These are phyloP conservation scores for Bicyclus anynana DNA, from an alignment of 1,140 invertebrate genomes.

Conservation along the genomic window DNA sequence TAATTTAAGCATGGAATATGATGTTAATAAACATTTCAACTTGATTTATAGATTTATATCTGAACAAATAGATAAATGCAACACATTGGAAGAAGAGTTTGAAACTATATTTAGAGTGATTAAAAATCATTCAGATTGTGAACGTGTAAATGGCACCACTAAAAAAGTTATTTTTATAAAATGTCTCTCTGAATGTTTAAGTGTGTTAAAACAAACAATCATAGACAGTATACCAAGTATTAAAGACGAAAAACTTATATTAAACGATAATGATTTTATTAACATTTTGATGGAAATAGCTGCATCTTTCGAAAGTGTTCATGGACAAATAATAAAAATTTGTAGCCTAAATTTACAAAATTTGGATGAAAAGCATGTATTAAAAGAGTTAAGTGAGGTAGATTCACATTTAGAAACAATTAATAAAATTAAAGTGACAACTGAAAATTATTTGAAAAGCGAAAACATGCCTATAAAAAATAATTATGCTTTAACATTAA, in stretches of 20 bases:
- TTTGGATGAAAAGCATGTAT: background rate
- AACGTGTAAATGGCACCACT: constrained; percentile 39
- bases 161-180: constrained; percentile 53
- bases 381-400: background rate
- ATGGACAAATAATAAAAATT: background rate
- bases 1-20: background rate
- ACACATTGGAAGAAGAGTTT: background rate
- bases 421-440: background rate
- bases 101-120: constrained; percentile 21
- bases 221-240: no score
- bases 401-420: background rate
- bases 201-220: constrained; percentile 33
- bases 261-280: background rate
- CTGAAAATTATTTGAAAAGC: background rate
- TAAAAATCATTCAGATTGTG: constrained; percentile 41
- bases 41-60: background rate
- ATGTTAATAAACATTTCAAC: background rate
- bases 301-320: background rate
- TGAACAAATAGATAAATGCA: background rate
- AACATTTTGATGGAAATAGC: background rate
- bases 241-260: background rate
- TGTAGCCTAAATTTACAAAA: background rate
- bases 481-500: background rate
- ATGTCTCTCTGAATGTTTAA: constrained; percentile 53
- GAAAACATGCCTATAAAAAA: background rate